Evolutionary conservation across 2,113 vertebrate genomes (phyloP).

Genomic region (Desmodus rotundus): DNA sequence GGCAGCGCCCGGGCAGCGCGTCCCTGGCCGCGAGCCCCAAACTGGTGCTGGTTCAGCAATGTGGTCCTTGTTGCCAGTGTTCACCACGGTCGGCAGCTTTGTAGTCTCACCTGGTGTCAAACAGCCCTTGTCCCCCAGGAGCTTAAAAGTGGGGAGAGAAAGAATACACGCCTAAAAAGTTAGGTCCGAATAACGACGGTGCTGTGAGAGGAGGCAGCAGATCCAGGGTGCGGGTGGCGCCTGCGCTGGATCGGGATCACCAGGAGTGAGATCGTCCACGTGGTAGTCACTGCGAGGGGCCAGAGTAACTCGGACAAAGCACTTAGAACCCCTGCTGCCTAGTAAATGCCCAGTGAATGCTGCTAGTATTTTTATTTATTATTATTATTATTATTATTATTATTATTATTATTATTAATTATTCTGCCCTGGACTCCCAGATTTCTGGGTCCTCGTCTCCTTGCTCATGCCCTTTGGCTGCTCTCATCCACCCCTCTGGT

Average conservation of each 20-base stretch:
- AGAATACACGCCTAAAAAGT: not conserved
- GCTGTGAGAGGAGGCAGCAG: accelerated
- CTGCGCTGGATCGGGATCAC: accelerated
- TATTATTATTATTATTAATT: too few species aligned
- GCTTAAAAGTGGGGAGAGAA: too few species aligned
- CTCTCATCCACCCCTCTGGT: too few species aligned
- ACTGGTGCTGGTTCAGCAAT: too few species aligned
- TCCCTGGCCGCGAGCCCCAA: not conserved
- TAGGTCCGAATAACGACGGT: accelerated
- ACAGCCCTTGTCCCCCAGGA: not conserved
- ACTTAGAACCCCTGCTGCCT: not conserved
- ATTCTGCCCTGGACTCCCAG: not conserved
- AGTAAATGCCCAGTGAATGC: accelerated
- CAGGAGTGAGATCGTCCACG: accelerated
- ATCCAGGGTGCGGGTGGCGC: not conserved
- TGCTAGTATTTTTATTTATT: too few species aligned
- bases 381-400: too few species aligned
- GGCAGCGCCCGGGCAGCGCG: accelerated
- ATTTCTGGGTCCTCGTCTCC: not conserved
- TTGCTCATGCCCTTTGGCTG: accelerated
- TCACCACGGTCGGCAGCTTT: too few species aligned
- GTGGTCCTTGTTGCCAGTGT: not conserved
- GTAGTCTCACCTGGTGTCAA: not conserved
- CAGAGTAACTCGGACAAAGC: accelerated
- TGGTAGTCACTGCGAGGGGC: not conserved